Evolutionary conservation across 2,888 invertebrate species (phyloP), one percentile per base, ranked within the genome.

Genomic region (Ephialtes manifestator): DNA sequence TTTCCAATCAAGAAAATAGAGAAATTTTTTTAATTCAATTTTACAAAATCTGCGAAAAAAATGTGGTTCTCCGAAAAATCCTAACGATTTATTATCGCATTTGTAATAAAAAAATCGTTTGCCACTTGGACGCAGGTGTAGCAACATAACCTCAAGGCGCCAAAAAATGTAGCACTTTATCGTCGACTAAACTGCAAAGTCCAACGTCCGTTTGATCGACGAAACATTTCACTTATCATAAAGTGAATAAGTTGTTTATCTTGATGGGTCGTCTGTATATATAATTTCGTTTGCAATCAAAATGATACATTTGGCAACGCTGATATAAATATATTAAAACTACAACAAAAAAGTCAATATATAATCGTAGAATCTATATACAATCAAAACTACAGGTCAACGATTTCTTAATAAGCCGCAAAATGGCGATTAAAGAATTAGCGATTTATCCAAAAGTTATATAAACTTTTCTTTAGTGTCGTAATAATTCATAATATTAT

Each of bases 111-210:
- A 35, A n/a, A 31, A 31, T n/a, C 35, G n/a, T n/a, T 18, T n/a
- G 18, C 4, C 35, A 15, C 7, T 31, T 31, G 4, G 10, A 63
- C n/a, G 60, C 31, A 31, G 28, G 11, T 55, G 13, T 24, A 10
- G 8, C 60, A 8, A 7, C 35, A 18, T 63, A 35, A 63, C 60
- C 35, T 63, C 8, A 35, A 63, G n/a, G 18, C 35, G n/a, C 11
- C n/a, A n/a, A 31, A n/a, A 24, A 10, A 35, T n/a, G 35, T 35
- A 11, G 31, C 11, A 35, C 31, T n/a, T 2, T 7, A 35, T 63
- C 60, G 8, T 35, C 35, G 35, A 63, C n/a, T 60, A 15, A 18
- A 63, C 3, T 8, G 2, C 60, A 35, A 35, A 85, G 67, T 78
- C 68, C 78, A 43, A 58, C 13, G 71, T 18, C 63, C 24, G 18